Percentiles rank a stretch among this genome's conserved stretches.
Evolutionary conservation across 2,797 vertebrate genomes (phyloP).

Genomic region (Vultur gryphus): DNA sequence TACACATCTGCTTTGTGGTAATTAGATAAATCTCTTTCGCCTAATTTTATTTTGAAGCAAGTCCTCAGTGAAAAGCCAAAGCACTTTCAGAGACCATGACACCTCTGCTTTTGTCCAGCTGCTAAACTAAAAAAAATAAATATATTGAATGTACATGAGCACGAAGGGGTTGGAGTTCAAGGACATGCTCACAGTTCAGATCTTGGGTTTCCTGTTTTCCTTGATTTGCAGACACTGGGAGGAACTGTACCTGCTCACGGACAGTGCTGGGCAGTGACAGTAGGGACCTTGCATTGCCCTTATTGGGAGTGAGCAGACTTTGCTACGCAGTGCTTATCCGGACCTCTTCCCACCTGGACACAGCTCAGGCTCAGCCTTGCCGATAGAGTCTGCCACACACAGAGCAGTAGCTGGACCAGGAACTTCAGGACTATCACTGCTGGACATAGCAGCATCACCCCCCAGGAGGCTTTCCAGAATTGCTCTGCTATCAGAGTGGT

Average conservation of each 20-base stretch:
- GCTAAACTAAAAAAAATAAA: background rate
- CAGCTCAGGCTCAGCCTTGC: background rate
- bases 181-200: background rate
- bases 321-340: background rate
- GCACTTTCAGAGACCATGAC: background rate
- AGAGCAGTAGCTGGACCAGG: background rate
- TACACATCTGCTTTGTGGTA: background rate
- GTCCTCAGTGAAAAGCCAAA: background rate
- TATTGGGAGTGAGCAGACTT: background rate
- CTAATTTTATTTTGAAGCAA: background rate
- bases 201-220: background rate
- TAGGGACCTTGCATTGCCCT: background rate
- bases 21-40: background rate
- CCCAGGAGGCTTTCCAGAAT: background rate
- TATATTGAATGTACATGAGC: background rate
- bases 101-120: background rate
- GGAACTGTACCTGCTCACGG: background rate
- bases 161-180: background rate
- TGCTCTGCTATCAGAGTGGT: background rate
- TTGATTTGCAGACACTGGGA: background rate
- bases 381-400: accelerated
- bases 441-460: background rate
- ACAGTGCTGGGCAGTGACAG: background rate
- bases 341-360: background rate
- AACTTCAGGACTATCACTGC: background rate